Evolutionary conservation across 2,797 vertebrate genomes (phyloP).

Genomic region (Lepilemur ruficaudatus): DNA sequence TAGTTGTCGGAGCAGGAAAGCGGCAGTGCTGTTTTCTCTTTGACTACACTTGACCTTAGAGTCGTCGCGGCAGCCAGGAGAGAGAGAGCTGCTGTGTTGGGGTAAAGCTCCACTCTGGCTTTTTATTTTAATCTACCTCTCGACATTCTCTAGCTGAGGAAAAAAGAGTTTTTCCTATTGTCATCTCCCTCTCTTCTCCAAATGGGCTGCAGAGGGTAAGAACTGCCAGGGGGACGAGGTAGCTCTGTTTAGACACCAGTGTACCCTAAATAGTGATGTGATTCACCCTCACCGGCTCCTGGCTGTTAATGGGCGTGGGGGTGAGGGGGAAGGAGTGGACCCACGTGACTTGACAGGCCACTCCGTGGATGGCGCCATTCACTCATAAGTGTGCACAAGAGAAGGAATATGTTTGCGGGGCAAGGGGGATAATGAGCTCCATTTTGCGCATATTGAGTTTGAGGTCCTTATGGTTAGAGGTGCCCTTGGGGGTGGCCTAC

Average conservation of each 20-base stretch:
- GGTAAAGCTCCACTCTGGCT: not conserved
- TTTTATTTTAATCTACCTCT: not conserved
- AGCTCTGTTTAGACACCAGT: not conserved
- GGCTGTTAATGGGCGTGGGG: not conserved
- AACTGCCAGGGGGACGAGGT: not conserved
- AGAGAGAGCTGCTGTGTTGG: not conserved
- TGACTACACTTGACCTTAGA: not conserved
- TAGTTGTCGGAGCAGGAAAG: not conserved
- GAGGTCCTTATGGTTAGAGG: not conserved
- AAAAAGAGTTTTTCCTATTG: not conserved
- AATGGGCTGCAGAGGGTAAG: not conserved
- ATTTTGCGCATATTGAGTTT: not conserved
- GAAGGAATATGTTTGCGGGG: not conserved
- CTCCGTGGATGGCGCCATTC: not conserved
- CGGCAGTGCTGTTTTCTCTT: not conserved
- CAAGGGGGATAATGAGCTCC: not conserved
- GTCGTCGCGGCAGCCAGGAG: not conserved
- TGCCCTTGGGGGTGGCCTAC: not conserved
- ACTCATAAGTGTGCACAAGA: not conserved
- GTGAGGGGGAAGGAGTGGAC: not conserved
- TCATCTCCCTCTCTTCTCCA: not conserved
- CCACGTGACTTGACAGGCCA: rapidly evolving
- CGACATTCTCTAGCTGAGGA: not conserved
- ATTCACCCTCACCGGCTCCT: not conserved
- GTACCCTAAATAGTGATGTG: not conserved